Base-by-base conservation (phyloP, 2,888 invertebrate genomes). In the Halictus ligatus region DNA sequence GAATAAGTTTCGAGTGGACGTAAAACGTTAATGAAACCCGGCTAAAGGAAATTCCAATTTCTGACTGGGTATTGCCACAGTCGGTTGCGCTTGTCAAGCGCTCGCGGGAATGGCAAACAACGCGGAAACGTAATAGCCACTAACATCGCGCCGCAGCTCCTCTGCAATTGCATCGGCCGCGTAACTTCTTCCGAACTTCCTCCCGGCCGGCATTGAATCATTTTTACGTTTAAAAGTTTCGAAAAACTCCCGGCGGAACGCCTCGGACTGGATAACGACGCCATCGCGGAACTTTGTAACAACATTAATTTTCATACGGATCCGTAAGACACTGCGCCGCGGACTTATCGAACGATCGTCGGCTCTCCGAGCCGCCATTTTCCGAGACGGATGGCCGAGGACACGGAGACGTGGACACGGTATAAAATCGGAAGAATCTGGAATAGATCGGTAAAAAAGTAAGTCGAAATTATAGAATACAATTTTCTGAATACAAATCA, bases 151-250 rank as follows among this genome's bases (percentile, higher is more conserved):
- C 54, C 71, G 40, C 54, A 3, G 54, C 54, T 54, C 54, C 29
- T 35, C 50, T 40, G 69, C 78, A 54, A 78, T 78, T 29, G 69
- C 54, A 71, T 78, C 25, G 78, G 40, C 40, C 50, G 50, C 25
- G 25, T 7, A 78, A 78, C 69, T 78, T 78, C 40, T 40, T 15
- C 40, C 35, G 21, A 0, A 21, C 13, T 21, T 50, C 35, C 58
- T 21, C 64, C 71, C n/a, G 35, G 69, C n/a, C 54, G 69, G 67
- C 84, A 64, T 75, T 84, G 85, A 75, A 84, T 84, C 85, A 85
- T 84, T 85, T 84, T 85, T 85, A 84, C 85, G 85, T 80, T 75
- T 80, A 15, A 71, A 84, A 84, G 71, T 85, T 85, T 71, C 43
- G 67, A 78, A 82, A 78, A 78, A 40, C 71, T 78, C 69, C 35